Base-by-base conservation (phyloP, 30 jellyfish, hydroid and myxozoan species). In the Cassiopea xamachana region DNA sequence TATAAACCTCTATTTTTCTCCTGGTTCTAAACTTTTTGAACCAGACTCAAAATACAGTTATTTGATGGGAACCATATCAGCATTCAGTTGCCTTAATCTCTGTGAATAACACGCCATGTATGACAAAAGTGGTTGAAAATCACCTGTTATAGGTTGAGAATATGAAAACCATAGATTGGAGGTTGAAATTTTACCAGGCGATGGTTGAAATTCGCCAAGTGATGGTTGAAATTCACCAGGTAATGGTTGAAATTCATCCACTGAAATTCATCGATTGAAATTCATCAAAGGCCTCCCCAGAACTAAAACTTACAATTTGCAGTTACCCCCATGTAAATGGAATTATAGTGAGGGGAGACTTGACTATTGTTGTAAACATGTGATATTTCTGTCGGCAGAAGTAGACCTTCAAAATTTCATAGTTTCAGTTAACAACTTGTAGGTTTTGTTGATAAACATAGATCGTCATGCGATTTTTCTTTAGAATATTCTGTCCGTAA, bases 391-490 rank as follows among this genome's bases (percentile, higher is more conserved):
- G 78, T 69, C 78, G 16, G 48, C 87, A 16, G 73, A 45, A 51
- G 48, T 1, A 16, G 89, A 80, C 67, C 89, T 80, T 80, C 45
- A 1, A 80, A 69, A 0, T 15, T 80, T 61, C 60, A 15, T 61
- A 9, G 55, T 80, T 80, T 64, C n/a, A 50, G 61, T 18, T 14
- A 2, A 39, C 61, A 80, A 16, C 67, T 80, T n/a, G 72, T 77
- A 0, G 49, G 49, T 47, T 45, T 78, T 17, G 61, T 80, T 0
- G 2, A 80, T 80, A 1, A 27, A 46, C 0, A 15, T 27, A 50
- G 89, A 1, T 27, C 78, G 62, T 80, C 89, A 15, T 17, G 78
- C 61, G 89, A 80, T 80, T 80, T 80, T 80, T 80, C 89, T 15
- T 58, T 80, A 80, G 89, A 80, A 50, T 80, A 80, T 80, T 80